Base-by-base conservation (phyloP, 2,888 invertebrate species). In the Synergus itoensis region DNA sequence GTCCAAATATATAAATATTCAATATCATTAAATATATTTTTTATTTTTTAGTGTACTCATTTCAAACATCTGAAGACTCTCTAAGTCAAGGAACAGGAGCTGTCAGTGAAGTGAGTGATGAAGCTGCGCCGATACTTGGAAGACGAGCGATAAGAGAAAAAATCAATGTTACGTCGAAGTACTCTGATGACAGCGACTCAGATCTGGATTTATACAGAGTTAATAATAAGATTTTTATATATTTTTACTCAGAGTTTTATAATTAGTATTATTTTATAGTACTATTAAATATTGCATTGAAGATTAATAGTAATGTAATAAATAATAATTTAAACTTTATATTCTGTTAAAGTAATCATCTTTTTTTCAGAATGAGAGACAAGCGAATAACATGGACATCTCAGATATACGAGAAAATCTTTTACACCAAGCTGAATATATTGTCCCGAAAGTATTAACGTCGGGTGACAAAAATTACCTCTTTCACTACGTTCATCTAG, bases 401-500 rank as follows among this genome's bases (percentile, higher is more conserved):
- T 94, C 95, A 0, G 96, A 96, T 88, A 94, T 96, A 80, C 94
- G 96, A 43, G 96, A 96, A 87, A 95, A 95, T 40, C 93, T 97
- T 53, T 92, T 96, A 83, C 95, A 95, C 83, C 96, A 96, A 91
- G 95, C 96, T 18, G 94, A 95, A 83, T 94, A 94, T 79, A 94
- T 94, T 63, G 92, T 94, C 60, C 94, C 94, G 1, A 91, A 93
- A 81, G 92, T 93, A 90, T 93, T 96, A 86, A 93, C 95, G 0
- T 76, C 77, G 0, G 96, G 96, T 1, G 94, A 94, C 76, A 95
- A 95, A 80, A 96, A 96, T 90, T 95, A 95, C 12, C 90, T 97
- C 79, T 95, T 96, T 88, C 96, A 97, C 90, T 97, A 96, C 88
- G 94, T 97, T 0, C 95, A 96, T 80, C 91, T 97, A 77, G 96